Base-by-base conservation (phyloP, 2,113 vertebrate genomes). In the Picathartes gymnocephalus region DNA sequence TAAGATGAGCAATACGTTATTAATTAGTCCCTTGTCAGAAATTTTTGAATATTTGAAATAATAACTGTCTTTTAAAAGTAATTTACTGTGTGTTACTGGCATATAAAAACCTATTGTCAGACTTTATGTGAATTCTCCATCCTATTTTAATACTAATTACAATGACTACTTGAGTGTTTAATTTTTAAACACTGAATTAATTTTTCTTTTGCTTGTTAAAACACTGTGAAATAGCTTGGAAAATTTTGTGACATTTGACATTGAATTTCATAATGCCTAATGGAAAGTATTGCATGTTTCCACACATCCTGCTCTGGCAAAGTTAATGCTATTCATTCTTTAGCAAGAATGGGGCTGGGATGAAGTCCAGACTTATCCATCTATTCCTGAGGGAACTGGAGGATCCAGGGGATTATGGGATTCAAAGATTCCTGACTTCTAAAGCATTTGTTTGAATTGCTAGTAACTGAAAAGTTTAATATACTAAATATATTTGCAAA, bases 121-220 rank as follows among this genome's bases (percentile, higher is more conserved):
- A 76, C 12, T 68, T 87, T 8, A 76, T 3, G 2, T 93, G 70
- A 90, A 50, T 82, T 94, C 68, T 70, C 45, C 64, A 83, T 82
- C 54, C 54, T 85, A 13, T 79, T 93, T 92, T 90, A 95, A 77
- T 69, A 61, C 35, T 85, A 90, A 90, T 92, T 94, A 35, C 35
- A 69, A 53, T 37, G 31, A 88, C 70, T 90, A 57, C n/a, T 61
- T 53, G 31, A 93, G 64, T 90, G 62, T 94, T 94, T 88, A 42
- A 69, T 65, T 92, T 90, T 87, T 72, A 80, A 95, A 86, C 62
- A 53, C 23, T 27, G 50, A 73, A 69, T 90, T 87, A 56, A 60
- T 87, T 91, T 81, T 86, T 79, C 23, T 53, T 93, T 57, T 83
- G 14, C 39, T 77, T 76, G 11, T 73, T 90, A 92, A 88, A 94